Percentiles rank a stretch among this genome's conserved stretches.
Evolutionary conservation across 2,797 vertebrate genomes (phyloP).

Genomic region (Poliocrania exsul): DNA sequence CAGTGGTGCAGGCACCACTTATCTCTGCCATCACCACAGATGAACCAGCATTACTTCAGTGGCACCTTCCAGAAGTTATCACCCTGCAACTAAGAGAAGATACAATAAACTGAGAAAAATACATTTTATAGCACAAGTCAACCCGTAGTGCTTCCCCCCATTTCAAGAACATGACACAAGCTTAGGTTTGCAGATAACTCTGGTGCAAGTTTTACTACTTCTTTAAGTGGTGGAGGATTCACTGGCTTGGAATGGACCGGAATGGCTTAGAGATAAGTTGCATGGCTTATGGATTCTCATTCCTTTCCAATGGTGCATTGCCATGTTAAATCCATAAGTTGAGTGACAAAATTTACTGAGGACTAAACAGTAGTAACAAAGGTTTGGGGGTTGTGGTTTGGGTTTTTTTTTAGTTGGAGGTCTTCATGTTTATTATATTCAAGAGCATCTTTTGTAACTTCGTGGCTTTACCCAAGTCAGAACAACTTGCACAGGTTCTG

Average conservation of each 20-base stretch:
- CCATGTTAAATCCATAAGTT: constrained; percentile 80
- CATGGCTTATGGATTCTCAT: constrained; percentile 81
- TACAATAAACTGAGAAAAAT: neutral
- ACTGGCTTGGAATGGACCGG: constrained; percentile 79
- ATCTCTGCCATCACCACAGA: neutral
- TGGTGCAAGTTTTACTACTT: constrained; percentile 70
- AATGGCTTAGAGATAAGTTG: constrained; percentile 79
- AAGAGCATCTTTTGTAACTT: constrained; percentile 80
- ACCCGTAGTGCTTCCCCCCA: constrained; percentile 16
- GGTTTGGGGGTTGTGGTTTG: constrained; percentile 26
- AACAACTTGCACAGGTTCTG: constrained; percentile 76
- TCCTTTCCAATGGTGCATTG: constrained; percentile 80
- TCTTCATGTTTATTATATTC: constrained; percentile 80
- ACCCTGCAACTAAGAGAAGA: constrained; percentile 73
- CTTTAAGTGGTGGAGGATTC: constrained; percentile 73
- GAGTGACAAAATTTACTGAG: constrained; percentile 75
- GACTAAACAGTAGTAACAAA: constrained; percentile 71
- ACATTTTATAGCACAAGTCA: neutral
- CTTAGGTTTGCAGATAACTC: constrained; percentile 70
- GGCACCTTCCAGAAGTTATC: constrained; percentile 62
- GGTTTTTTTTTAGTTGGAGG: constrained; percentile 72
- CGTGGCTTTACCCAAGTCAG: constrained; percentile 73
- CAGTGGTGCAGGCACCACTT: neutral
- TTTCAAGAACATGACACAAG: constrained; percentile 42
- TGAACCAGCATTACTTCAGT: neutral